phyloP scores from a whole-genome alignment of 2,113 vertebrate species.

The Hyperopisus bebe region DNA sequence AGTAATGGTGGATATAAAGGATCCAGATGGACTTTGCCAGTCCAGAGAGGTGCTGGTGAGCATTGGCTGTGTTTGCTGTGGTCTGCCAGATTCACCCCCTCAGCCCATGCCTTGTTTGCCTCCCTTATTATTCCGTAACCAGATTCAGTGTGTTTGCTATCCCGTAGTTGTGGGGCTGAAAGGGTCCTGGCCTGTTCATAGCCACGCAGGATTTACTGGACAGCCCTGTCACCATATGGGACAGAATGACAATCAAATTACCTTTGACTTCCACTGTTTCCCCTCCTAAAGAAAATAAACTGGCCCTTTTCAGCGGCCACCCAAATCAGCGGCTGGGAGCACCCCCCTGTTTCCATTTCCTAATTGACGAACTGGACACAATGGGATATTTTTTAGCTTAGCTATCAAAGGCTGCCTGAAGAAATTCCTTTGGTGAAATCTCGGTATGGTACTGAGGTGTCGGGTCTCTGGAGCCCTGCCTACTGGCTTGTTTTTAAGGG shows the following conservation, averaged over 20 bases:
- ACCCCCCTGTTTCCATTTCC: constrained; percentile 40
- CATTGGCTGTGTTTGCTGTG: constrained; percentile 65
- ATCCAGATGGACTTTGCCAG: constrained; percentile 60
- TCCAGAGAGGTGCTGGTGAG: constrained; percentile 57
- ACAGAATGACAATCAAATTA: constrained; percentile 56
- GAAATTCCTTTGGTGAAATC: constrained; percentile 5
- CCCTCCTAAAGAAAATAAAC: constrained; percentile 49
- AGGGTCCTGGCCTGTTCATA: constrained; percentile 39
- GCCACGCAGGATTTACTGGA: constrained; percentile 43
- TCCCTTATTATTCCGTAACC: constrained; percentile 63
- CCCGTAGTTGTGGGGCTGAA: constrained; percentile 54
- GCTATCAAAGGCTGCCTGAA: constrained; percentile 38
- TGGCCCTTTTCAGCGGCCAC: constrained; percentile 29
- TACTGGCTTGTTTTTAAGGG: background rate
- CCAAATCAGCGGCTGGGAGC: constrained; percentile 2
- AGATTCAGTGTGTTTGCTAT: constrained; percentile 59
- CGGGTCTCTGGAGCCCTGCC: background rate
- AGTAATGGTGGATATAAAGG: constrained; percentile 60
- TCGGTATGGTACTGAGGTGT: background rate
- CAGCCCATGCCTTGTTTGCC: constrained; percentile 49
- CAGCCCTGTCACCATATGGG: constrained; percentile 56
- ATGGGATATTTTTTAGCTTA: constrained; percentile 50
- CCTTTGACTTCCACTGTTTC: constrained; percentile 31
- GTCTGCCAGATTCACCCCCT: constrained; percentile 46
- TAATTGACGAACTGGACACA: constrained; percentile 63